Base-by-base conservation (phyloP, 2,888 invertebrate species). In the Fragum whitleyi region DNA sequence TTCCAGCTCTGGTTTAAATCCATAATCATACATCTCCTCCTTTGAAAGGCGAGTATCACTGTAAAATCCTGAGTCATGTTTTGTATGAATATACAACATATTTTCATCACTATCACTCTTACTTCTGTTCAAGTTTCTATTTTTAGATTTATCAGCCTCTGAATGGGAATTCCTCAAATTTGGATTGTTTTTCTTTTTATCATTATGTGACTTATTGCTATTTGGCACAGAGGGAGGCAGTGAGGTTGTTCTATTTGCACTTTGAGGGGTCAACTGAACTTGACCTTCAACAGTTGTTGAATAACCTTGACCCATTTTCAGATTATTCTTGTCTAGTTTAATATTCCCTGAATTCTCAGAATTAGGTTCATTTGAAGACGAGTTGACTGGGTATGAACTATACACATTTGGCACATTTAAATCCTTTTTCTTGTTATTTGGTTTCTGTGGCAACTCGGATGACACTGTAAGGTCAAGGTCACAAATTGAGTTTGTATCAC, bases 31-130 rank as follows among this genome's bases (percentile, higher is more conserved):
- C 47, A 77, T 72, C 70, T 83, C 74, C 47, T 81, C 81, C 61
- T 67, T 72, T 3, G 81, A 77, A 55, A 72, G 62, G 39, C 68
- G 74, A n/a, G 74, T 59, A 61, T 79, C 79, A 74, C 82, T 79
- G 71, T 76, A 69, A 29, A 76, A 79, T 67, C 82, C 82, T 26
- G 78, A 79, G 47, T 79, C 79, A 82, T 79, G 79, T 53, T 82
- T 79, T 0, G 70, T 55, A 21, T 70, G 70, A n/a, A 55, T 69
- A 32, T 69, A 53, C 29, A 69, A 69, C 69, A 53, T 69, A 29
- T 51, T 53, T 7, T 69, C 51, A 5, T 51, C 69, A 53, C 69
- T 69, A 11, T 69, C 69, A 69, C 69, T 53, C 23, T 69, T 53
- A 29, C 53, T 53, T 29, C 69, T 26, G 16, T 47, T 69, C n/a